Percentiles rank a stretch among this genome's conserved stretches.
These are phyloP conservation scores for Mesoclemmys tuberculata DNA, from an alignment of 2,113 vertebrate species.

Conservation along the genomic window DNA sequence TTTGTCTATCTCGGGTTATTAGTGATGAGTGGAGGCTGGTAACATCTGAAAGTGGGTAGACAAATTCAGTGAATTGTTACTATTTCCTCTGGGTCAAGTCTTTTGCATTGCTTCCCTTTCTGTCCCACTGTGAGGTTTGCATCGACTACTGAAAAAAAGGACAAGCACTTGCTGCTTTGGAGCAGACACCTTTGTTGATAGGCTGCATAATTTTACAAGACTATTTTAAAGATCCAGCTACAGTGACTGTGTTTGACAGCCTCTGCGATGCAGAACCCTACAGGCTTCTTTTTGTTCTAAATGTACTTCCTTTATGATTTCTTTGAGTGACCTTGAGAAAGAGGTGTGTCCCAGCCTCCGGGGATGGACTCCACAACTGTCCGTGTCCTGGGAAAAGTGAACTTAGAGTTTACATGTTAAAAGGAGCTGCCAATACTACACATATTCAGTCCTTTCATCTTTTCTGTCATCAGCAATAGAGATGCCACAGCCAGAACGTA, in stretches of 20 bases:
- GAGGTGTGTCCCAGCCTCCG: rapidly evolving
- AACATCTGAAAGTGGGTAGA: background rate
- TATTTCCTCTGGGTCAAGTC: background rate
- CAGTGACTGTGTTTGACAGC: background rate
- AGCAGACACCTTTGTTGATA: background rate
- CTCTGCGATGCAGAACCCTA: background rate
- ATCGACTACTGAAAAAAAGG: rapidly evolving
- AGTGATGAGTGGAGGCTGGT: background rate
- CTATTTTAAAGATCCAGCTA: background rate
- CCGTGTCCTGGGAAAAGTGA: background rate
- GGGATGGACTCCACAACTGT: background rate
- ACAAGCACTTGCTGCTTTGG: background rate
- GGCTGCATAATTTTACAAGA: background rate
- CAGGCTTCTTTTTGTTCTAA: background rate
- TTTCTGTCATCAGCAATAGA: background rate
- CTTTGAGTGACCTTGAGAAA: background rate
- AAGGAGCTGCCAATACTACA: background rate
- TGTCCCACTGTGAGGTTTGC: background rate
- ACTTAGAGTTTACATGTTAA: background rate
- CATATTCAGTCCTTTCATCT: background rate
- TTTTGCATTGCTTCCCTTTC: background rate
- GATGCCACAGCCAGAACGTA: background rate
- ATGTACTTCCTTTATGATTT: background rate
- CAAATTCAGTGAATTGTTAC: background rate
- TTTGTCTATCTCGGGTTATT: background rate